Percentiles rank a stretch among this genome's conserved stretches.
Conservation (phyloP, 2,797 vertebrate species). For the Zenarchopterus dispar region DNA sequence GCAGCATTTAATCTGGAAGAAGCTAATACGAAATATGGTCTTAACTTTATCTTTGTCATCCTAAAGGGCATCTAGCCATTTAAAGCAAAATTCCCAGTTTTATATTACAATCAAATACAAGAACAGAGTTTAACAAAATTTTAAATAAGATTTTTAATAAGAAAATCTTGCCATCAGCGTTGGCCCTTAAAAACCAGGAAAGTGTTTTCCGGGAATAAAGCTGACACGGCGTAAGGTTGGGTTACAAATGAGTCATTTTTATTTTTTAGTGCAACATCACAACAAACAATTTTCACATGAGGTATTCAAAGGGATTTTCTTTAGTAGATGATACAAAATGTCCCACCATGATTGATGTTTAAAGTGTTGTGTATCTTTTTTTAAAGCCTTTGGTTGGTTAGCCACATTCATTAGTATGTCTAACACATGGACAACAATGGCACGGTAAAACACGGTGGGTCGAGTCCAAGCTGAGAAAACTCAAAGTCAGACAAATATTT, state of each 20-base stretch:
- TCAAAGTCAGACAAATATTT: slow-evolving; percentile 68
- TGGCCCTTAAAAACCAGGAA: slow-evolving; percentile 22
- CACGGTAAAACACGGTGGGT: slow-evolving; percentile 81
- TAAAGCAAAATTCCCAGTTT: too few species aligned
- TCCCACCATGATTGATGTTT: slow-evolving; percentile 86
- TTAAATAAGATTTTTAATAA: background rate
- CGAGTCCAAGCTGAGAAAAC: slow-evolving; percentile 69
- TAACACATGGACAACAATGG: slow-evolving; percentile 84
- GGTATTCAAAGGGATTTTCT: slow-evolving; percentile 88
- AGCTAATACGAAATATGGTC: too few species aligned
- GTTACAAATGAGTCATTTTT: slow-evolving; percentile 86
- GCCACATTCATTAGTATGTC: slow-evolving; percentile 85
- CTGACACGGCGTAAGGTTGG: slow-evolving; percentile 44
- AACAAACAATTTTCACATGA: slow-evolving; percentile 90
- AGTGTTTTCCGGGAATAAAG: slow-evolving; percentile 51
- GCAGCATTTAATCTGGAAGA: too few species aligned
- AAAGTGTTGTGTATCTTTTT: slow-evolving; percentile 81
- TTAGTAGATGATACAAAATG: slow-evolving; percentile 86
- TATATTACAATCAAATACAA: too few species aligned
- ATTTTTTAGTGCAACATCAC: slow-evolving; percentile 89
- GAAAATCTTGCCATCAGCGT: background rate
- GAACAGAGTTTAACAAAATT: too few species aligned
- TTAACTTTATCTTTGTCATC: too few species aligned
- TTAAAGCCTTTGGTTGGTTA: slow-evolving; percentile 87
- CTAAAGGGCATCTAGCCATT: too few species aligned